Base-by-base conservation (phyloP, 2,113 vertebrate species). In the Excalfactoria chinensis region DNA sequence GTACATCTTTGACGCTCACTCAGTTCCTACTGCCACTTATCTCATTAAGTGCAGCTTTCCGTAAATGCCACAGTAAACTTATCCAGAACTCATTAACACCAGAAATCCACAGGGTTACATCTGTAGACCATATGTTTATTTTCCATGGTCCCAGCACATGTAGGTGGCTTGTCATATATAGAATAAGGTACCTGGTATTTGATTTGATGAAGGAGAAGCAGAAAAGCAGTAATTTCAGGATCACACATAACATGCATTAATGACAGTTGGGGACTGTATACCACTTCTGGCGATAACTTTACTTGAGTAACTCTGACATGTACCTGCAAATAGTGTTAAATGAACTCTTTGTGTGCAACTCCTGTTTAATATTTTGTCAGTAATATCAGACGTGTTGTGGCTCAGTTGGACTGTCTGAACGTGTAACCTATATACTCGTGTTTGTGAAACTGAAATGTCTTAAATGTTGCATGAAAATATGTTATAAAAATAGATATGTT, bases 391-490 rank as follows among this genome's bases (percentile, higher is more conserved):
- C 6, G 95, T 98, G 95, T 95, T 25, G 96, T 98, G 97, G 79
- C 72, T 84, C 93, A 53, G 48, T 97, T 95, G 96, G 84, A 94
- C 84, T 59, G 79, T 97, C 93, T 80, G 81, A 92, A 95, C 96
- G 72, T 97, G 86, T 97, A 97, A 93, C 70, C 89, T 97, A 48
- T 97, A 93, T 97, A 91, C 85, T 96, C 95, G 97, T 97, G 92
- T 97, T 97, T 37, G 93, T 98, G 96, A 90, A 97, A 96, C 96
- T 97, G 94, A 97, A 93, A 89, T 97, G 97, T 98, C 97, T 95
- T 98, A 98, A 97, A 97, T 98, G 98, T 97, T 98, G 98, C 98
- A 99, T 99, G 98, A 98, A 97, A 97, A 98, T 87, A 97, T 97
- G 97, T 97, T 97, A 97, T 97, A 97, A 98, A 98, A 97, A 98